A percentile compares a stretch with the other conserved stretches of the same genome.
These are phyloP conservation scores for Coracopsis vasa DNA, from an alignment of 2,113 vertebrate genomes.

Conservation along the genomic window DNA sequence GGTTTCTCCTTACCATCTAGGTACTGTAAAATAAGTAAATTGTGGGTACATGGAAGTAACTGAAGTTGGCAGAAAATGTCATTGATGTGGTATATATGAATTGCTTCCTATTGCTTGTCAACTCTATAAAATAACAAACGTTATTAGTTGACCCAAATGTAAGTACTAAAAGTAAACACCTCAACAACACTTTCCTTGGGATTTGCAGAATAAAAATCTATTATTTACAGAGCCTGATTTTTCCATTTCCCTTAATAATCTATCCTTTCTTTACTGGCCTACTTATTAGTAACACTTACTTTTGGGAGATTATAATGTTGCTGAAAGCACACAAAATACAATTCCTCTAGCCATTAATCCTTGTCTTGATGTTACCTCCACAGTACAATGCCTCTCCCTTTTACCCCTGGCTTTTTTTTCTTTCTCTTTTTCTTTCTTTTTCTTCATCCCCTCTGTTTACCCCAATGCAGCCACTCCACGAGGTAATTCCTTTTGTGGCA, in stretches of 20 bases:
- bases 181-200: neutral
- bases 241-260: slow-evolving; percentile 1
- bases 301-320: slow-evolving; percentile 19
- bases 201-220: slow-evolving; percentile 19
- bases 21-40: neutral
- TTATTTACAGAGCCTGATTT: neutral
- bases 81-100: neutral
- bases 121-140: neutral
- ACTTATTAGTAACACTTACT: slow-evolving; percentile 50
- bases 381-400: slow-evolving; percentile 67
- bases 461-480: slow-evolving; percentile 41
- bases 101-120: neutral
- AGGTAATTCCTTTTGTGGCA: slow-evolving; percentile 70
- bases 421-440: neutral
- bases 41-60: neutral
- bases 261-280: neutral
- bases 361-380: slow-evolving; percentile 66
- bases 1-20: neutral
- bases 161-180: neutral
- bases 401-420: slow-evolving; percentile 21
- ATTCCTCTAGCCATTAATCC: slow-evolving; percentile 71
- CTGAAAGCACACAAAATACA: slow-evolving; percentile 63
- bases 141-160: neutral
- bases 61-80: neutral
- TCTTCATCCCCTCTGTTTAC: slow-evolving; percentile 33